phyloP scores from a whole-genome alignment of 2,888 invertebrate genomes.

The Bombylius discolor region DNA sequence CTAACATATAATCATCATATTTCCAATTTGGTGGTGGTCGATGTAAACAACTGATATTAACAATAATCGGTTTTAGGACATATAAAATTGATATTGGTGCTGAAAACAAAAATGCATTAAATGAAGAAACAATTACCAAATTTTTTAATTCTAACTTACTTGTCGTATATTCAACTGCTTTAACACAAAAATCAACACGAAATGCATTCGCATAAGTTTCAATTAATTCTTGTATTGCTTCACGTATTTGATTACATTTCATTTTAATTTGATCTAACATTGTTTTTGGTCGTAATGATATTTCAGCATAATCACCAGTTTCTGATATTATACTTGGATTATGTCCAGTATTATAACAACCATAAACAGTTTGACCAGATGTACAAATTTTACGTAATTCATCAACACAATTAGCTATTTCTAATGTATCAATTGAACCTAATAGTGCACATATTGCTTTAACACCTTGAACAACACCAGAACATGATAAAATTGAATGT shows the following conservation, averaged over 20 bases:
- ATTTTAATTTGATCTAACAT: slow-evolving; percentile 48
- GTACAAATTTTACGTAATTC: slow-evolving; percentile 30
- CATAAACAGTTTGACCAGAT: slow-evolving; percentile 26
- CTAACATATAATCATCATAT: slow-evolving; percentile 73
- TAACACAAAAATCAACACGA: slow-evolving; percentile 68
- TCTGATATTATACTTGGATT: slow-evolving; percentile 54
- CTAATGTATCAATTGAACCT: slow-evolving; percentile 77
- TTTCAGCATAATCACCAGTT: slow-evolving; percentile 55
- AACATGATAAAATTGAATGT: slow-evolving; percentile 45
- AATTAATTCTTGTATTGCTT: slow-evolving; percentile 68
- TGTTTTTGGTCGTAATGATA: slow-evolving; percentile 45
- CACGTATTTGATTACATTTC: slow-evolving; percentile 59
- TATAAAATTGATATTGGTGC: slow-evolving; percentile 57
- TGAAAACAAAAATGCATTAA: slow-evolving; percentile 26
- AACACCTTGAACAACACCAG: slow-evolving; percentile 76
- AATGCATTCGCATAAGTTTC: slow-evolving; percentile 77
- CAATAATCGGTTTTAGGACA: slow-evolving; percentile 59
- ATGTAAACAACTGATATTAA: slow-evolving; percentile 73
- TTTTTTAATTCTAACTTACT: slow-evolving; percentile 34
- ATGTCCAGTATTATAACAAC: slow-evolving; percentile 18
- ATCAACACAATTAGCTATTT: slow-evolving; percentile 66
- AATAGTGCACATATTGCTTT: slow-evolving; percentile 85
- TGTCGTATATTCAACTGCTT: slow-evolving; percentile 43
- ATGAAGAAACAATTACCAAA: slow-evolving; percentile 21
- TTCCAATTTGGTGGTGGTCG: slow-evolving; percentile 64